Evolutionary conservation across 2,797 vertebrate species (phyloP), one percentile per base, ranked within the genome.

Genomic region (Selene dorsalis): DNA sequence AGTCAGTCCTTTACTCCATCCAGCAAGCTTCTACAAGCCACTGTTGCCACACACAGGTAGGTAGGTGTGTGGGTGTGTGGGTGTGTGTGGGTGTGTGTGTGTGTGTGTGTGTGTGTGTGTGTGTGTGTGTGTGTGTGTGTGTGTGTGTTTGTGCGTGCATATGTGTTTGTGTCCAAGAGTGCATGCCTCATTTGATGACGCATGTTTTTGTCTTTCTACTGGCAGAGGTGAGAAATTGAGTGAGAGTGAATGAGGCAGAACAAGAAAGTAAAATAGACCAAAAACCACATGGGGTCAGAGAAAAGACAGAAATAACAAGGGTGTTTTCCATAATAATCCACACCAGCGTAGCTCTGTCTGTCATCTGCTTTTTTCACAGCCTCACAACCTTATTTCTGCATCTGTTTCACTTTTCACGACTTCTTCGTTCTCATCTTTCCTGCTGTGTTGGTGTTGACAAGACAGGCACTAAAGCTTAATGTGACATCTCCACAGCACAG

Each of bases 121-220:
- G n/a, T n/a, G n/a, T n/a, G n/a, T n/a, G n/a, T n/a, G n/a, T n/a
- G n/a, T n/a, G n/a, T n/a, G n/a, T n/a, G n/a, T 52, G 55, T 57
- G 53, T 39, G 3, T 43, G 18, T 47, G 38, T 50, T 69, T 74
- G 61, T 60, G 30, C 13, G 47, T n/a, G 47, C 28, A 16, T 61
- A 32, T 52, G 52, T 38, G 32, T 32, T 39, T 73, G 45, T 61
- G 68, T 73, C 12, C 35, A 20, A 30, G 73, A 45, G 62, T 80
- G 61, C 30, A 77, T 22, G 50, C 73, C 66, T 86, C 75, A 73
- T 86, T 88, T 84, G 63, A 69, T 80, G 55, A 45, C 58, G 35
- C 56, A 14, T 53, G 58, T 69, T 80, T 84, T 66, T 76, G 28
- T 61, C 38, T 84, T 20, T 79, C 52, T 56, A 22, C 59, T 60